Base-by-base conservation (phyloP, 1,140 invertebrate species). In the Holcopasites calliopsidis region DNA sequence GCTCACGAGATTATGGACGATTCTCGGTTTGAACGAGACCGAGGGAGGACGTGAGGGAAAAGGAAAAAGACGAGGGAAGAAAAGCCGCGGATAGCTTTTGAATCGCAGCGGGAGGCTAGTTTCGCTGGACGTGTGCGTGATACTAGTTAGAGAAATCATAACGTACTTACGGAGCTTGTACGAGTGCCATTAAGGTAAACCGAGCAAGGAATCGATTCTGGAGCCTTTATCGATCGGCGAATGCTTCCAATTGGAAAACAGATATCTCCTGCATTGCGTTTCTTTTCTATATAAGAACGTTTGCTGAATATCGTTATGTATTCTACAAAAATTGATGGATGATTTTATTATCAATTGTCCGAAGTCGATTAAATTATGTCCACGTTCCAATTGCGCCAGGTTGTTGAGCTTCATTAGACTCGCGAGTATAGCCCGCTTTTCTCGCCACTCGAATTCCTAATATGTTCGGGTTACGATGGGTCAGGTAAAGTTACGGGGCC, bases 121-220 rank as follows among this genome's bases (percentile, higher is more conserved):
- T 81, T 83, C 79, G 82, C 79, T 71, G 74, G 77, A 76, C 77
- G 69, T 82, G 57, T 81, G 83, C 83, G 83, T 81, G 80, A 79
- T 79, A 74, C 83, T 89, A 83, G 84, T 88, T 88, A 86, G 82
- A 86, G 87, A 87, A 87, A 88, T 89, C 86, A 86, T 86, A 85
- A 88, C 80, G 84, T 87, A 76, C 84, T 83, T 77, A 68, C 61
- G 58, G 60, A 76, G 57, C 72, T 72, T 75, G 85, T 84, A 64
- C 75, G 68, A 69, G 70, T 55, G 66, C 83, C 75, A 87, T 87
- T 87, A 86, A 74, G 79, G 82, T 82, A 85, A 83, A 81, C 78
- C 76, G 70, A 80, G 75, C 62, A 40, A 54, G 52, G 85, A 84
- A 84, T 84, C 83, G 82, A 84, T 84, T 84, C 82, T 50, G 62